Evolutionary conservation across 1,140 invertebrate species (phyloP).

Genomic region (Plectrocnemia conspersa): DNA sequence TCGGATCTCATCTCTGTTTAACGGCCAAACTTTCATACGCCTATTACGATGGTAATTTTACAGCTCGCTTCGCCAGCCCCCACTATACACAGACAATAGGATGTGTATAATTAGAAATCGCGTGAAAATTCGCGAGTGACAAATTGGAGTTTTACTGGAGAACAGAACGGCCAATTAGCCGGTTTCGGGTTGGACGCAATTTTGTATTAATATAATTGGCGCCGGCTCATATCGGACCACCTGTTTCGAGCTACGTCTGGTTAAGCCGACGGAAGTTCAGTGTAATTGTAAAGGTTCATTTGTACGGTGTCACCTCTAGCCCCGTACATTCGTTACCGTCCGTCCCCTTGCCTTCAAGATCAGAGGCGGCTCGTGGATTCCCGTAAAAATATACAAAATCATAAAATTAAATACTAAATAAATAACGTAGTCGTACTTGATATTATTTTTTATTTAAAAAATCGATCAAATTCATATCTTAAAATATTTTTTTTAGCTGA

Average conservation of each 20-base stretch:
- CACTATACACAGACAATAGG: no score
- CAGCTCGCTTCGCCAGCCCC: no score
- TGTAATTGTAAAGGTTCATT: constrained; percentile 35
- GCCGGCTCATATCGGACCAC: constrained; percentile 8
- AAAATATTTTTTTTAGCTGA: no score
- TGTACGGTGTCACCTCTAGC: constrained; percentile 35
- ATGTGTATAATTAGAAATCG: no score
- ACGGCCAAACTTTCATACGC: constrained; percentile 16
- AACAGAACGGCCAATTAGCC: constrained; percentile 13
- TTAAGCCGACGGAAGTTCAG: constrained; percentile 17
- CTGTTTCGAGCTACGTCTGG: constrained; percentile 18
- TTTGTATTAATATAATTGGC: constrained; percentile 23
- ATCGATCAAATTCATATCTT: no score
- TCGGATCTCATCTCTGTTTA: constrained; percentile 13
- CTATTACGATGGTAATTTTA: constrained; percentile 7
- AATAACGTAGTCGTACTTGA: background rate
- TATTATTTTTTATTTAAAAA: constrained; percentile 23
- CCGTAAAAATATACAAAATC: background rate
- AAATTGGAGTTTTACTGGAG: background rate
- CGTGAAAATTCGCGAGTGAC: no score
- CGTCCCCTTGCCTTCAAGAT: constrained; percentile 27
- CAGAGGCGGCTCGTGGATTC: constrained; percentile 19
- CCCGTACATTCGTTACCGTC: constrained; percentile 30
- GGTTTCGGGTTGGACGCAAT: constrained; percentile 17
- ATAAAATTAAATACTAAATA: background rate